Conservation (phyloP, 2,113 vertebrate genomes). For the Tachysurus fulvidraco region DNA sequence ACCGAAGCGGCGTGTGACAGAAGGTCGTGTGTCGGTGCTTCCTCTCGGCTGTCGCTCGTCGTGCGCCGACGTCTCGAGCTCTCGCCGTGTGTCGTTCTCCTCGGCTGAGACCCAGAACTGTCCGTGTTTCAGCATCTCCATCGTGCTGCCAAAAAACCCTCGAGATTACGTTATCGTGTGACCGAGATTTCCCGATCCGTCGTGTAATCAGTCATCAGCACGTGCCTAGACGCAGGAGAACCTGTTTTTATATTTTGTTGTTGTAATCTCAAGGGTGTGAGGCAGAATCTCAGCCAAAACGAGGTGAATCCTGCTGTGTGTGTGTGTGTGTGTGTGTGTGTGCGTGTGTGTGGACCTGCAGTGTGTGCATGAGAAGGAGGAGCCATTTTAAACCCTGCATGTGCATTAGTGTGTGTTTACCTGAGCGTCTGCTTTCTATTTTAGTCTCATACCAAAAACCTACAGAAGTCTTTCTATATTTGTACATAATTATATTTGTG, state of each 20-base stretch:
- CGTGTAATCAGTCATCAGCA: not conserved
- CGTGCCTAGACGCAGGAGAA: not conserved
- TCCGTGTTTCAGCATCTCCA: not conserved
- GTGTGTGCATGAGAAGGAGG: conserved; percentile 35
- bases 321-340: not conserved
- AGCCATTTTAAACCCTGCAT: conserved; percentile 22
- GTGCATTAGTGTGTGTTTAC: conserved; percentile 35
- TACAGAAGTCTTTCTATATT: conserved; percentile 46
- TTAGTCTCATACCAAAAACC: conserved; percentile 44
- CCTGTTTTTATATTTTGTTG: not conserved
- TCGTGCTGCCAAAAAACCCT: not conserved
- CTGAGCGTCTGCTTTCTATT: conserved; percentile 42
- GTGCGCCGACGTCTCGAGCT: not conserved
- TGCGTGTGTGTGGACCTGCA: conserved; percentile 34
- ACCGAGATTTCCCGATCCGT: not conserved
- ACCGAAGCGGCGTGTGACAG: too few relatives aligned
- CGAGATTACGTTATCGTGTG: not conserved
- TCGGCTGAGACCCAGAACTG: too few relatives aligned
- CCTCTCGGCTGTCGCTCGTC: not conserved
- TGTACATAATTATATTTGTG: conserved; percentile 16
- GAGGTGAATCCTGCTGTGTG: not conserved
- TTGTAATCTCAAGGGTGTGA: not conserved
- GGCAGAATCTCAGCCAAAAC: not conserved
- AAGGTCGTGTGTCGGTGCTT: not conserved
- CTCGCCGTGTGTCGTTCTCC: not conserved